Evolutionary conservation across 2,888 invertebrate species (phyloP), one percentile per base, ranked within the genome.

Genomic region (Kryphioiulus occultus): DNA sequence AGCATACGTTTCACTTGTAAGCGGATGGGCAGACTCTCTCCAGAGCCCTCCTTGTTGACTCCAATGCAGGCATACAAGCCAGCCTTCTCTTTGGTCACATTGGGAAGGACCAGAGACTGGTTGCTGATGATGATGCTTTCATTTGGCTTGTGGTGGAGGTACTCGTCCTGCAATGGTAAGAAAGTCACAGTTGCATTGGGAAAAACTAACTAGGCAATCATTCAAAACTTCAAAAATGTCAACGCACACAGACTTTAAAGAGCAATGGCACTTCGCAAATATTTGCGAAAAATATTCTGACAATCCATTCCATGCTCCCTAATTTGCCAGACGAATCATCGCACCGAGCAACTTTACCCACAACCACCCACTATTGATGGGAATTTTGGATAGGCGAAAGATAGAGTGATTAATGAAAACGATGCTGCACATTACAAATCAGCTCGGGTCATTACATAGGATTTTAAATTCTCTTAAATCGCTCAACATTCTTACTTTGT

Each of bases 91-190:
- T 96, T 94, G 89, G 96, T 96, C 90, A 97, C 96, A 93, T 95
- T 96, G 93, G 97, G 97, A 91, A 97, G 94, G 89, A 97, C 97
- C 90, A 97, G 94, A 92, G 97, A 97, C 93, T 97, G 97, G 94
- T 97, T 97, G 92, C 96, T 96, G 92, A 96, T 95, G 91, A 97
- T 96, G 90, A 97, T 95, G 89, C 97, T 94, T 87, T 96, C 96
- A 85, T 96, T 95, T 90, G 96, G 95, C 93, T 97, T 97, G 93
- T 19, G 19, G 22, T n/a, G 19, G 4, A 59, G n/a, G 22, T 59
- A 59, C 22, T 59, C 59, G 22, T 59, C 59, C 59, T 35, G 35
- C n/a, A n/a, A n/a, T n/a, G n/a, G n/a, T n/a, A n/a, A n/a, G n/a
- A n/a, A n/a, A n/a, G n/a, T n/a, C n/a, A n/a, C n/a, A n/a, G n/a